Evolutionary conservation across 1,140 invertebrate genomes (phyloP).

Genomic region (Cephus cinctus): DNA sequence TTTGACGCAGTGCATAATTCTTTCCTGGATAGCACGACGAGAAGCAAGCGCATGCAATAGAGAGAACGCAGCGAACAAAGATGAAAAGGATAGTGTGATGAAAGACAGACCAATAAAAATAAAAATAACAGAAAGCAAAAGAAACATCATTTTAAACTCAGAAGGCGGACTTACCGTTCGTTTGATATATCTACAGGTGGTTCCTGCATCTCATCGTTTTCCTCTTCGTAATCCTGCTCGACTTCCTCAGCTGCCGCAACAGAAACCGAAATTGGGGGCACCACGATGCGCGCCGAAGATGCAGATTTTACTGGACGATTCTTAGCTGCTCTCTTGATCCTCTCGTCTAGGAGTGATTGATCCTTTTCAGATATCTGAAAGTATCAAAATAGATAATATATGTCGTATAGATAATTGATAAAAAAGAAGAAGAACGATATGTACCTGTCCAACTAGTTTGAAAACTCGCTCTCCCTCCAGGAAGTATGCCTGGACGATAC

Average conservation of each 20-base stretch:
- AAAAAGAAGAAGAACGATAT: conserved; percentile 6
- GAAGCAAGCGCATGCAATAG: too few species aligned
- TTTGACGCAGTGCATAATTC: too few species aligned
- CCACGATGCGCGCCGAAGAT: conserved; percentile 29
- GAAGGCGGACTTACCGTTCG: conserved; percentile 31
- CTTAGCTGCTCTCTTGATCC: conserved; percentile 86
- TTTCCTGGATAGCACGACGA: too few species aligned
- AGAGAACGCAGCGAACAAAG: too few species aligned
- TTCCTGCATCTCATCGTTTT: conserved; percentile 42
- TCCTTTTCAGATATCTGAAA: conserved; percentile 90
- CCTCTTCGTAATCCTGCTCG: conserved; percentile 48
- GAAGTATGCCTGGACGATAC: conserved; percentile 87
- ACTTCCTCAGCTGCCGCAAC: conserved; percentile 37
- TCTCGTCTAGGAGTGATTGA: conserved; percentile 87
- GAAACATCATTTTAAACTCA: conserved; percentile 1
- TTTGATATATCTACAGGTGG: conserved; percentile 31
- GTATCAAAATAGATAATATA: conserved; percentile 15
- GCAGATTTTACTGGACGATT: conserved; percentile 60
- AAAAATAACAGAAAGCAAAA: conserved; percentile 13
- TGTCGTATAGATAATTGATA: conserved; percentile 1
- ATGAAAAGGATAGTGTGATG: too few species aligned
- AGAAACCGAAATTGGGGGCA: conserved; percentile 45
- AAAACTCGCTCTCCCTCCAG: conserved; percentile 88
- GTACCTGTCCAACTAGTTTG: conserved; percentile 86
- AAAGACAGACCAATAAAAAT: not conserved